Base-by-base conservation (phyloP, 2,797 vertebrate species). In the Malurus splendens region DNA sequence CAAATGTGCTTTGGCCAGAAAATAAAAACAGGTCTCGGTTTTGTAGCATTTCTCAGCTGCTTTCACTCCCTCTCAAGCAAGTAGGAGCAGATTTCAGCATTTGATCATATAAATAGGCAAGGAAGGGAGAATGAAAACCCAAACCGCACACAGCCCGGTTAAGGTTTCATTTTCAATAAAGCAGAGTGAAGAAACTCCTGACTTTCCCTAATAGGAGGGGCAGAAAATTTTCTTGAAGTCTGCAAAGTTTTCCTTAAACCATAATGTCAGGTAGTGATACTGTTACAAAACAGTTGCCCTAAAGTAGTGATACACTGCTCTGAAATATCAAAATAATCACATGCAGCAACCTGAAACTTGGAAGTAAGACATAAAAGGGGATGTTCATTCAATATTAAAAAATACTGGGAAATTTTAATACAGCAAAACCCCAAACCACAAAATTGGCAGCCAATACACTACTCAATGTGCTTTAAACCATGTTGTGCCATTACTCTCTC, bases 351-450 rank as follows among this genome's bases (percentile, higher is more conserved):
- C 38, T 66, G 59, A 71, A 89, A 48, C 59, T 51, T 67, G 8
- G n/a, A 51, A 66, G 57, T 18, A 57, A 38, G 78, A 79, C 8
- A 64, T 50, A 44, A 73, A 89, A 74, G 22, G 18, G n/a, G 48
- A 52, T 12, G 25, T 45, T 83, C 74, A 45, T 70, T 79, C 77
- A 81, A 6, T 44, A 83, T 87, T 92, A 76, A 85, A 90, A 93
- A 93, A 80, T 33, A 81, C 50, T 27, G 42, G 52, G 87, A 91
- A 60, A 60, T 86, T 84, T 36, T 70, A 80, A 91, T 25, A 64
- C 45, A 67, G 39, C 79, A 85, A 89, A 94, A 86, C 68, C 70
- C 87, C 70, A 89, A 78, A 67, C 81, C 91, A 80, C 90, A 71
- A 33, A 86, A 86, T 39, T 89, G 92, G 90, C 87, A 90, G 59